These are phyloP conservation scores for Periophthalmus modestus DNA, from an alignment of 2,113 vertebrate genomes.

Conservation along the genomic window DNA sequence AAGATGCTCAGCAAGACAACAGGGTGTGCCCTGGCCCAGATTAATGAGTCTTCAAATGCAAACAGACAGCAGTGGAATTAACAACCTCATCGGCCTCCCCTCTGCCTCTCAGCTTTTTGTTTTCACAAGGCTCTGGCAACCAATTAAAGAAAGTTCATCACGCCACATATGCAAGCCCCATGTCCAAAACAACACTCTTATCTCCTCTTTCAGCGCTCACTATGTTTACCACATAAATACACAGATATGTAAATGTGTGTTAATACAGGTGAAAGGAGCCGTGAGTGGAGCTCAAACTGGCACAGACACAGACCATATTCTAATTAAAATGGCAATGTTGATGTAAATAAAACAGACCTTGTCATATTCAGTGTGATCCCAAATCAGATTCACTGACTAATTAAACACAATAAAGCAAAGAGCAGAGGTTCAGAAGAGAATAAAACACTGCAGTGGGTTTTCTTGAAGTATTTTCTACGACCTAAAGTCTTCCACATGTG, in stretches of 20 bases:
- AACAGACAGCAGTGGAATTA: conserved; percentile 80
- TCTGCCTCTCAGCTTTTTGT: conserved; percentile 38
- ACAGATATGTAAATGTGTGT: conserved; percentile 2
- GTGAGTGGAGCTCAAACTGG: not conserved
- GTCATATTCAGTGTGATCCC: not conserved
- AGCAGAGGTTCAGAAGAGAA: no score
- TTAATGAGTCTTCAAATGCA: conserved; percentile 80
- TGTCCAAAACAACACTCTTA: conserved; percentile 34
- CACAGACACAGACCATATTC: not conserved
- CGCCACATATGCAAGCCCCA: conserved; percentile 42
- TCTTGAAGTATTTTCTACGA: not conserved
- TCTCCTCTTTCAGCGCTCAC: no score
- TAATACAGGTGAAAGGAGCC: not conserved
- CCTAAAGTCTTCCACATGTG: not conserved
- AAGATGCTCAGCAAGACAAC: conserved; percentile 73
- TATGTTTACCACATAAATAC: no score
- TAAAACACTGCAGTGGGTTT: not conserved
- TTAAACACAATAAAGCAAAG: no score
- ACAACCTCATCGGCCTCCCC: conserved; percentile 63
- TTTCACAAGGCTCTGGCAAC: conserved; percentile 59
- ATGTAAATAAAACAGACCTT: not conserved
- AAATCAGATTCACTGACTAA: not conserved
- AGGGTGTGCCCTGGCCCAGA: conserved; percentile 69
- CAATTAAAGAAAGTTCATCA: conserved; percentile 68
- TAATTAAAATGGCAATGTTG: not conserved